Evolutionary conservation across 2,888 invertebrate genomes (phyloP), one percentile per base, ranked within the genome.

Genomic region (Andrena bicolor): DNA sequence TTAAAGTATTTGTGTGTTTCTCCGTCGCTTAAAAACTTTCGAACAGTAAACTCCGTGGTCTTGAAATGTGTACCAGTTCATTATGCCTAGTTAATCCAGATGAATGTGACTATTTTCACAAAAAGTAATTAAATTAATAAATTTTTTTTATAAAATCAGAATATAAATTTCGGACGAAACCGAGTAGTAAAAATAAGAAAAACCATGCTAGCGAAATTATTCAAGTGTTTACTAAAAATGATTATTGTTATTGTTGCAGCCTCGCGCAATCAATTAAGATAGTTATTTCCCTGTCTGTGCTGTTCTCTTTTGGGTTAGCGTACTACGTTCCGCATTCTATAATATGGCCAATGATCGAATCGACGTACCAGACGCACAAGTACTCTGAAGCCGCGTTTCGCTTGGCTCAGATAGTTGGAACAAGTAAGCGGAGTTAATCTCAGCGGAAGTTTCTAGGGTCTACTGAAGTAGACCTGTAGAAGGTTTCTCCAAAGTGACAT

Each of bases 271-370:
- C 93, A 4, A 95, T 96, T 20, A 95, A 95, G 90, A 86, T 96
- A 35, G 93, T 95, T 86, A 95, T 96, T 92, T 94, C 95, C 0
- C 71, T 95, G 4, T 95, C 96, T 8, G 95, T 96, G 61, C 94
- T 96, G 86, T 94, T 96, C 79, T 95, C 96, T 0, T 96, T 96
- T 90, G 95, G 95, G 0, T 93, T 96, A 7, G 96, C 96, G 91
- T 95, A 96, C 88, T 96, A 96, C 90, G 96, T 96, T 2, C 96
- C 96, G 5, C 94, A 96, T 83, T 94, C 94, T 51, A 95, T 96
- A 78, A 93, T 96, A n/a, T 96, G 96, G 95, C 95, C 95, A 2
- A 91, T 92, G 60, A 91, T 96, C 30, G 88, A 92, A 51, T 53
- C 84, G 30, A 92, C 90, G 66, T 90, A 92, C 16, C 89, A 93